A percentile compares a stretch with the other conserved stretches of the same genome.
phyloP scores from a whole-genome alignment of 2,797 vertebrate species.

The Kryptolebias ocellatus region DNA sequence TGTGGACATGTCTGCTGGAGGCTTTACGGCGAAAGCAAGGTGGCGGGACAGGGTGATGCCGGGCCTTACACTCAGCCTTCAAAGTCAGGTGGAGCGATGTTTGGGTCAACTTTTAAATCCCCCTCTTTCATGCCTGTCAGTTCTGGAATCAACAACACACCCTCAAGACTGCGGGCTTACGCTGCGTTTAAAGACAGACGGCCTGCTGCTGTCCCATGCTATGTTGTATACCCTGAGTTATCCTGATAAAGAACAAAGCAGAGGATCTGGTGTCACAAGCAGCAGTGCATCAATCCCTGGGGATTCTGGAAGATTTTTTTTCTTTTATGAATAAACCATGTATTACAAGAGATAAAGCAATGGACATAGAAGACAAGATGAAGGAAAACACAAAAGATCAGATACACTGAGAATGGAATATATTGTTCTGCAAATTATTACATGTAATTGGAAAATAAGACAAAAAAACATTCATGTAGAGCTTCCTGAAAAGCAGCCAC shows the following conservation, averaged over 20 bases:
- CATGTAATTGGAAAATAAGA: background rate
- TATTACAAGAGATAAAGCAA: slow-evolving; percentile 13
- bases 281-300: slow-evolving; percentile 30
- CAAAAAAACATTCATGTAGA: background rate
- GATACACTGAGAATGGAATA: background rate
- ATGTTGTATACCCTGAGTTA: slow-evolving; percentile 47
- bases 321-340: slow-evolving; percentile 37
- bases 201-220: slow-evolving; percentile 41
- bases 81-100: slow-evolving; percentile 67
- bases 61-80: slow-evolving; percentile 53
- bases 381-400: background rate
- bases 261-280: slow-evolving; percentile 53
- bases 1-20: slow-evolving; percentile 31
- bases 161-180: slow-evolving; percentile 48
- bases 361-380: background rate
- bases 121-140: slow-evolving; percentile 64
- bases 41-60: slow-evolving; percentile 51
- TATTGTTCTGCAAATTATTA: background rate
- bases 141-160: slow-evolving; percentile 59
- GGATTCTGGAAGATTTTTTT: slow-evolving; percentile 27
- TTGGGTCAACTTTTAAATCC: slow-evolving; percentile 71
- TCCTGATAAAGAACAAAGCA: slow-evolving; percentile 54
- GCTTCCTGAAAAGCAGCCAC: background rate
- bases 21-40: slow-evolving; percentile 50
- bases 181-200: slow-evolving; percentile 39